These are phyloP conservation scores for Marasmarcha lunaedactyla DNA, from an alignment of 2,888 invertebrate species.

Conservation along the genomic window DNA sequence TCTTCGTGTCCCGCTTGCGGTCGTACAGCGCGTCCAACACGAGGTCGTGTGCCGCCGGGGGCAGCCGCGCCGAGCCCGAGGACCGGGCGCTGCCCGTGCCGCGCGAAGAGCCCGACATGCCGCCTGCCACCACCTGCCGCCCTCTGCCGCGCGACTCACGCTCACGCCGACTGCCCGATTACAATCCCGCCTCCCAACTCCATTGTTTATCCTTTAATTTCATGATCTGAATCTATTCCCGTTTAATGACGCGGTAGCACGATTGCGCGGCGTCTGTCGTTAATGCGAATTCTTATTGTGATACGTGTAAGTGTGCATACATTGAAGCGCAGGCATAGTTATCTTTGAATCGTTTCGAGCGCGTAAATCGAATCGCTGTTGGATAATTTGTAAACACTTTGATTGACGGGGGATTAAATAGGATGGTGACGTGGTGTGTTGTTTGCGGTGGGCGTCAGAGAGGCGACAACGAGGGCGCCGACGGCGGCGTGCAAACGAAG, in stretches of 20 bases:
- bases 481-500: conserved; percentile 53
- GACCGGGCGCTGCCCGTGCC: conserved; percentile 55
- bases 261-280: conserved; percentile 52
- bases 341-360: neutral
- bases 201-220: conserved; percentile 70
- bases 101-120: conserved; percentile 68
- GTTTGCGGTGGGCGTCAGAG: conserved; percentile 7
- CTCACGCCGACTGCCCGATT: conserved; percentile 50
- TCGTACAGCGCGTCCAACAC: conserved; percentile 82
- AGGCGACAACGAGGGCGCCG: conserved; percentile 24
- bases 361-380: too few relatives aligned
- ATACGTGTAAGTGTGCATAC: neutral
- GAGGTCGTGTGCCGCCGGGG: conserved; percentile 64
- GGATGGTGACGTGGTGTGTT: conserved; percentile 27
- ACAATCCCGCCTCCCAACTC: conserved; percentile 52
- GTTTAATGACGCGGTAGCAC: conserved; percentile 53
- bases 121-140: conserved; percentile 40
- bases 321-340: conserved; percentile 3
- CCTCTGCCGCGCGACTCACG: conserved; percentile 40
- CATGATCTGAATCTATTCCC: conserved; percentile 58
- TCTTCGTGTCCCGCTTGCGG: conserved; percentile 87
- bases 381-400: neutral
- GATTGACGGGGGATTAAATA: neutral
- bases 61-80: conserved; percentile 54
- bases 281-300: conserved; percentile 48